A percentile compares a stretch with the other conserved stretches of the same genome.
Evolutionary conservation across 2,888 invertebrate species (phyloP).

Genomic region (Metallyticus violacea): DNA sequence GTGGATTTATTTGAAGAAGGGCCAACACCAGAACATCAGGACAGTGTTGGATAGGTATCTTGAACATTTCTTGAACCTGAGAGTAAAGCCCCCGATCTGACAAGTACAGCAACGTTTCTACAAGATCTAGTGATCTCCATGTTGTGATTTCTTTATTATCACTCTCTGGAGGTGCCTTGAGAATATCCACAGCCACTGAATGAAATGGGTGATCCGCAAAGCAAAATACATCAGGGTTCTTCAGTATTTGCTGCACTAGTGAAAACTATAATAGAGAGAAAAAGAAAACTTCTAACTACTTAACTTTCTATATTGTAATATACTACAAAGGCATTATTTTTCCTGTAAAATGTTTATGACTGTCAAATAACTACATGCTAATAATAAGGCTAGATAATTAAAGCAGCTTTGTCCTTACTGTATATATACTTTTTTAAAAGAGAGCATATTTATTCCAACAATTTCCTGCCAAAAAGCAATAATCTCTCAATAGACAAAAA

Average conservation of each 20-base stretch:
- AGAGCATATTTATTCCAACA: too few species aligned
- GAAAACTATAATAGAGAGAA: slow-evolving; percentile 70
- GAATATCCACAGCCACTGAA: slow-evolving; percentile 79
- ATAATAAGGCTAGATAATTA: too few species aligned
- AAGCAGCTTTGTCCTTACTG: too few species aligned
- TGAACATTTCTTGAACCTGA: slow-evolving; percentile 84
- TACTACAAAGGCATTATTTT: too few species aligned
- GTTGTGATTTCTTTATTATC: slow-evolving; percentile 91
- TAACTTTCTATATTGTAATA: too few species aligned
- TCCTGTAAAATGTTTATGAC: too few species aligned
- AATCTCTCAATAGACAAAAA: too few species aligned
- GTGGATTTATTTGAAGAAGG: slow-evolving; percentile 81
- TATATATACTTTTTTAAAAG: too few species aligned
- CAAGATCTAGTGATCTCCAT: slow-evolving; percentile 90
- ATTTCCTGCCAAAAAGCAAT: too few species aligned
- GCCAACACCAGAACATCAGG: slow-evolving; percentile 92
- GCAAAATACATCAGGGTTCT: slow-evolving; percentile 90
- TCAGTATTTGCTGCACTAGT: slow-evolving; percentile 79
- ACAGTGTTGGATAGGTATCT: slow-evolving; percentile 87
- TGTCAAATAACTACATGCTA: too few species aligned
- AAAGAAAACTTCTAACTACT: too few species aligned
- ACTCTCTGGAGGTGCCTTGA: slow-evolving; percentile 92
- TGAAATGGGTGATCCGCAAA: slow-evolving; percentile 90
- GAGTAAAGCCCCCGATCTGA: slow-evolving; percentile 83
- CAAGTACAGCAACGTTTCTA: slow-evolving; percentile 82